These are phyloP conservation scores for Melospiza georgiana DNA, from an alignment of 2,113 vertebrate genomes.

Conservation along the genomic window DNA sequence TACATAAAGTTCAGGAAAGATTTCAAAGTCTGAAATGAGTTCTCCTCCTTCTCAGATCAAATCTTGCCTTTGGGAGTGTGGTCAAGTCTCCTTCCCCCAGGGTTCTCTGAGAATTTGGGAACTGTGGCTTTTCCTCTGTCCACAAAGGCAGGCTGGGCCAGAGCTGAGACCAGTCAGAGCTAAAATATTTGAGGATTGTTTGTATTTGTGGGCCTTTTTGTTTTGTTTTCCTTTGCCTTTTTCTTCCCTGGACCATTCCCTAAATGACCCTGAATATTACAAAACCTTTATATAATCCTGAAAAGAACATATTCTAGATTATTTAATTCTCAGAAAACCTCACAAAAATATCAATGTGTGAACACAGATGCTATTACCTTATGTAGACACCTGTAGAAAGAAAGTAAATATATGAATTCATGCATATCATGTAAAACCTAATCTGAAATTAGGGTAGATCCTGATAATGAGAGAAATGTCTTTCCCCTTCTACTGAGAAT, in stretches of 20 bases:
- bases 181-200: not conserved
- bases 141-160: not conserved
- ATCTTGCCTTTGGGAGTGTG: not conserved
- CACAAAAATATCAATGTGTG: not conserved
- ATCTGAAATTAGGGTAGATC: conserved; percentile 14
- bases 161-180: not conserved
- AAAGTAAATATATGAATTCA: not conserved
- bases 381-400: not conserved
- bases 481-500: not conserved
- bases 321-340: not conserved
- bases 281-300: not conserved
- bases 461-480: not conserved
- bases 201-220: not conserved
- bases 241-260: not conserved
- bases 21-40: not conserved
- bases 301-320: not conserved
- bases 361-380: not conserved
- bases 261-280: not conserved
- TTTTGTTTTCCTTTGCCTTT: not conserved
- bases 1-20: not conserved
- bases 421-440: not conserved
- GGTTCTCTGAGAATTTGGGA: not conserved
- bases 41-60: not conserved
- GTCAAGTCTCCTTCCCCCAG: not conserved
- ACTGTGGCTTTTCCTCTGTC: not conserved